A percentile compares a stretch with the other conserved stretches of the same genome.
These are phyloP conservation scores for Scrobipalpa costella DNA, from an alignment of 2,888 invertebrate genomes.

Conservation along the genomic window DNA sequence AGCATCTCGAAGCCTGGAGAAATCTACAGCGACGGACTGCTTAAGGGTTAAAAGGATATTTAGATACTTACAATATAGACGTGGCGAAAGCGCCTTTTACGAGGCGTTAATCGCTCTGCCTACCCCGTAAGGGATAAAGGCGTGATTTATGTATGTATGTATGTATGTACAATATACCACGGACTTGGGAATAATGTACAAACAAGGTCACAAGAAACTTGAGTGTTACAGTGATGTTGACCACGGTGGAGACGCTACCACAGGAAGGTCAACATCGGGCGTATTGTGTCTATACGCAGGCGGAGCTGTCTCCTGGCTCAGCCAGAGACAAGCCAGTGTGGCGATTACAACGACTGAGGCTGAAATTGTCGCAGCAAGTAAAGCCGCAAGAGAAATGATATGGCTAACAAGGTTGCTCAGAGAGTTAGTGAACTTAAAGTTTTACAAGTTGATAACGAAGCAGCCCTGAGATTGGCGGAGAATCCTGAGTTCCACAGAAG, in stretches of 20 bases:
- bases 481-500: conserved; percentile 21
- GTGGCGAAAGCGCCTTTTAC: too few relatives aligned
- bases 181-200: not conserved
- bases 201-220: not conserved
- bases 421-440: not conserved
- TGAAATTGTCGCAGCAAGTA: conserved; percentile 30
- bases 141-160: too few relatives aligned
- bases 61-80: too few relatives aligned
- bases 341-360: conserved; percentile 28
- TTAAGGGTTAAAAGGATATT: too few relatives aligned
- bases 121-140: too few relatives aligned
- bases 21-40: too few relatives aligned
- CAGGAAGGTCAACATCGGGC: too few relatives aligned
- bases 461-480: conserved; percentile 14
- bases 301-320: too few relatives aligned
- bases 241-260: conserved; percentile 22
- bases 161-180: too few relatives aligned
- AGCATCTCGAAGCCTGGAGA: too few relatives aligned
- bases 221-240: conserved; percentile 23
- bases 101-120: too few relatives aligned
- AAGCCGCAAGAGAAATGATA: conserved; percentile 24
- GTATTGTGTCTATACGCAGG: too few relatives aligned
- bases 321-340: conserved; percentile 23
- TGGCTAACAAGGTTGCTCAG: conserved; percentile 19
- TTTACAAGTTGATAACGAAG: conserved; percentile 14